These are phyloP conservation scores for Megaustenia siamemsis DNA, from an alignment of 2,888 invertebrate genomes.

Conservation along the genomic window DNA sequence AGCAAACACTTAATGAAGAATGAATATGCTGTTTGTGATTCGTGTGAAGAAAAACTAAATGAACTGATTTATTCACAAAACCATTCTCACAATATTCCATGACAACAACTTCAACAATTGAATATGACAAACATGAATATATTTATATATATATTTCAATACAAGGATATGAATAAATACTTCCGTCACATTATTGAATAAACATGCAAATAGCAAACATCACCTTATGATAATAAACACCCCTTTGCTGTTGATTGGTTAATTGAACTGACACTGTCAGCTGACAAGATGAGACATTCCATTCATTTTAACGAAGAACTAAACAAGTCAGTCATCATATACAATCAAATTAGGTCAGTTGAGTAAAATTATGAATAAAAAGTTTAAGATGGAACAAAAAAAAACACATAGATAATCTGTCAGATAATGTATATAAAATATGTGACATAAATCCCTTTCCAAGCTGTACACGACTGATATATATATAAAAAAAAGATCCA, in stretches of 20 bases:
- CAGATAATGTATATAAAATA: background rate
- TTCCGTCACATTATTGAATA: background rate
- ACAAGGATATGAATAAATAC: slow-evolving; percentile 26
- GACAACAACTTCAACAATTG: background rate
- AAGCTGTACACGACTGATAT: background rate
- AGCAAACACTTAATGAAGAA: background rate
- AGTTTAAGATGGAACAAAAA: background rate
- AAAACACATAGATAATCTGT: background rate
- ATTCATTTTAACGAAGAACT: too few relatives aligned
- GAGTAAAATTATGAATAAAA: background rate
- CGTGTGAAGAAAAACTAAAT: background rate
- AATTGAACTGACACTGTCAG: too few relatives aligned
- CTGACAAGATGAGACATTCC: too few relatives aligned
- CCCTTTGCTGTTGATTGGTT: background rate
- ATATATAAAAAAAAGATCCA: background rate
- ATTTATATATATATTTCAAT: background rate
- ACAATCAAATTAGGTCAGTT: background rate
- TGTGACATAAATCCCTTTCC: background rate
- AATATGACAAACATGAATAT: background rate
- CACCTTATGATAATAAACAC: slow-evolving; percentile 13
- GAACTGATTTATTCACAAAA: background rate
- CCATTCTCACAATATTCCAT: background rate
- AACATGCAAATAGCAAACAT: background rate
- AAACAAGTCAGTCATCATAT: background rate
- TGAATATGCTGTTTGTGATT: background rate